Evolutionary conservation across 2,113 vertebrate species (phyloP), one percentile per base, ranked within the genome.

Genomic region (Esox niger): DNA sequence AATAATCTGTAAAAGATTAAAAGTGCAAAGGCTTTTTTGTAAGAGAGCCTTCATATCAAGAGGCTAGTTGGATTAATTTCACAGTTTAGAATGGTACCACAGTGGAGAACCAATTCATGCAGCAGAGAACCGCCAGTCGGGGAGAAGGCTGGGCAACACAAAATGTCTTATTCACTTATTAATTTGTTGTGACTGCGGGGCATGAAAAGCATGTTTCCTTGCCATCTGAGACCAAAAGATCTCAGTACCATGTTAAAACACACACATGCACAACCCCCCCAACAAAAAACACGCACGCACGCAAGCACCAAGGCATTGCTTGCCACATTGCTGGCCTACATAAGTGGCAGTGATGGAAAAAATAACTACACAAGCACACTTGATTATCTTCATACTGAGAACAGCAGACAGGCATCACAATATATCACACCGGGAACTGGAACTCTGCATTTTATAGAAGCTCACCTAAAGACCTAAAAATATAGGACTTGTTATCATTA

Each of bases 91-190:
- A 72, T 57, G 72, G 63, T 23, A 78, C 76, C 70, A 76, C 23
- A 49, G 64, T 77, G 47, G 47, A 58, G 76, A 79, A 66, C 70
- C 62, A 74, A 85, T 58, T 87, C 88, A 90, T 84, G 86, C 88
- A 89, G 64, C 78, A 71, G 31, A 62, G 74, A 84, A 79, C 75
- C 79, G 78, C 71, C 88, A 90, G 84, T 91, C 86, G 88, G 84
- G 89, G 82, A 88, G 89, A 91, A 91, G 79, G 87, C 82, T 85
- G 69, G 72, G 86, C 81, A 86, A 90, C 90, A 91, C 91, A 89
- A 90, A 91, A 92, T 91, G 88, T 90, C 91, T 91, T 90, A 90
- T 88, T 90, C 85, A 90, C 88, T 89, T 47, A 73, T 80, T 90
- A 88, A 91, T 91, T 88, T 91, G 88, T 89, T 88, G 82, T 89